Evolutionary conservation across 1,140 invertebrate genomes (phyloP).

Genomic region (Nephotettix cincticeps): DNA sequence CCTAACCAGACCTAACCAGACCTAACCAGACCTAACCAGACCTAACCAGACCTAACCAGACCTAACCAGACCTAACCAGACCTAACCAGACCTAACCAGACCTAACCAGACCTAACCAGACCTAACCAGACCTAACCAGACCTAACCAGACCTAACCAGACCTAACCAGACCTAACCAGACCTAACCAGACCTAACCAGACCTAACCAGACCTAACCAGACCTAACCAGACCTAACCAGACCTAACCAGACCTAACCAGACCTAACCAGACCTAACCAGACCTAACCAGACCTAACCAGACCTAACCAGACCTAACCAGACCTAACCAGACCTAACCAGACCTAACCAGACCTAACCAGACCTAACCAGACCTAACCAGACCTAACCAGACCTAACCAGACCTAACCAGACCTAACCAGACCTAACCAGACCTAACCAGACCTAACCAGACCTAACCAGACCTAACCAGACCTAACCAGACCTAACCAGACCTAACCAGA

Average conservation of each 20-base stretch:
- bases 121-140: neutral
- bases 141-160: neutral
- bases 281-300: neutral
- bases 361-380: neutral
- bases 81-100: neutral
- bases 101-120: neutral
- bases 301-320: neutral
- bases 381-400: neutral
- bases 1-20: neutral
- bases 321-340: neutral
- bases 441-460: neutral
- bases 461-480: neutral
- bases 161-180: neutral
- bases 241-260: neutral
- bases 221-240: neutral
- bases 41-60: neutral
- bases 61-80: neutral
- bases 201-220: neutral
- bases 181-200: neutral
- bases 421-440: neutral
- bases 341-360: neutral
- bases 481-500: neutral
- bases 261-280: neutral
- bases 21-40: neutral
- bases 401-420: neutral